phyloP scores from a whole-genome alignment of 2,888 invertebrate species.

The Elysia crispata region DNA sequence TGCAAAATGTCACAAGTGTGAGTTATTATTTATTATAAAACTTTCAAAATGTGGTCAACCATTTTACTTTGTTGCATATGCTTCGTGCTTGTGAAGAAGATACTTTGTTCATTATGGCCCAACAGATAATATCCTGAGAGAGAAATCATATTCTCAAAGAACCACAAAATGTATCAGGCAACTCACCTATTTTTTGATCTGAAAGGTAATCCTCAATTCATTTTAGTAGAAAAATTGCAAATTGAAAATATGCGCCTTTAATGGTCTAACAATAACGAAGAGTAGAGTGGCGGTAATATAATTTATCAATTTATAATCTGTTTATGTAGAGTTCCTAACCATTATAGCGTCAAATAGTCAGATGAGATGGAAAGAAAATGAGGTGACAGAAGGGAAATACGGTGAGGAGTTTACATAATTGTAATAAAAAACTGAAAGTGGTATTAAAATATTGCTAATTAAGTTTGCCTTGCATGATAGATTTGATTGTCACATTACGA shows the following conservation, averaged over 20 bases:
- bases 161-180: slow-evolving; percentile 68
- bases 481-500: too few species aligned
- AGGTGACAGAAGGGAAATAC: too few species aligned
- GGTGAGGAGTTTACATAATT: too few species aligned
- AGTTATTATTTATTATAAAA: background rate
- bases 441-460: too few species aligned
- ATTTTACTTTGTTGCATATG: slow-evolving; percentile 54
- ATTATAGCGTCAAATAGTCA: background rate
- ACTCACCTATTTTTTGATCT: slow-evolving; percentile 69
- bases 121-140: slow-evolving; percentile 58
- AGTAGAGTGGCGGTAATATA: too few species aligned
- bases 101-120: slow-evolving; percentile 69
- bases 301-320: background rate
- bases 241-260: background rate
- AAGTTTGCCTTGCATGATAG: too few species aligned
- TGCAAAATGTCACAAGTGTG: background rate
- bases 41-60: background rate
- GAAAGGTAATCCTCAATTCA: slow-evolving; percentile 56
- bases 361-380: too few species aligned
- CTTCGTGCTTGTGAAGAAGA: slow-evolving; percentile 66
- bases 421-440: too few species aligned
- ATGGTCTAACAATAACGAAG: background rate
- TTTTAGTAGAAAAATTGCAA: background rate
- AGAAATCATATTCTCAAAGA: slow-evolving; percentile 57
- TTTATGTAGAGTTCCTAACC: background rate